Evolutionary conservation across 2,888 invertebrate species (phyloP).

Genomic region (Amphipyra tragopoginis): DNA sequence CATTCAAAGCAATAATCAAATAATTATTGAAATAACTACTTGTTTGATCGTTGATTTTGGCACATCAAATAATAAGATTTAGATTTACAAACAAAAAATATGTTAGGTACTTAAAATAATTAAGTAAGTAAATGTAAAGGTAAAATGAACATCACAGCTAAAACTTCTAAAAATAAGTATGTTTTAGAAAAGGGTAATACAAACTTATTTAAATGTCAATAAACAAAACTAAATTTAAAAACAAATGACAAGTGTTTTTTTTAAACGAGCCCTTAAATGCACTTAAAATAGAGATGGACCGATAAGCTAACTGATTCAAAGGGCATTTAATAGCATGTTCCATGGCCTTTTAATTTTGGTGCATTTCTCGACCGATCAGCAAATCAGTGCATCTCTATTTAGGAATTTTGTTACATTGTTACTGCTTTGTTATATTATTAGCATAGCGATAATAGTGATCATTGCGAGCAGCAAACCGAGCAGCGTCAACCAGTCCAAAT

Average conservation of each 20-base stretch:
- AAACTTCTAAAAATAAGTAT: conserved; percentile 41
- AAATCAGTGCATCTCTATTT: conserved; percentile 12
- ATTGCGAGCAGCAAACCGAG: conserved; percentile 94
- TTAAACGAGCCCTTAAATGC: conserved; percentile 36
- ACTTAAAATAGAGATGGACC: conserved; percentile 21
- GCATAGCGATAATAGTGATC: conserved; percentile 92
- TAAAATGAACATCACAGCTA: conserved; percentile 68
- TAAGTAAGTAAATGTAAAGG: conserved; percentile 43
- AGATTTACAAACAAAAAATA: conserved; percentile 42
- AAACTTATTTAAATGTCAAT: conserved; percentile 9
- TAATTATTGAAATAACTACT: conserved; percentile 7
- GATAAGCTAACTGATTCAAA: background rate
- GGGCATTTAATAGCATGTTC: no score
- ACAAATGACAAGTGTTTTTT: conserved; percentile 2
- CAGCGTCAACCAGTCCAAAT: conserved; percentile 93
- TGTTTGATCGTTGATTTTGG: conserved; percentile 54
- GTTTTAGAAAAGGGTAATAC: conserved; percentile 1
- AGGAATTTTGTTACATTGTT: conserved; percentile 41
- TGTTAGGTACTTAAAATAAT: conserved; percentile 40
- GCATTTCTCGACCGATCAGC: no score
- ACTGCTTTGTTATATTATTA: conserved; percentile 84
- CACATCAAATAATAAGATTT: conserved; percentile 37
- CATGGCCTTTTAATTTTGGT: no score
- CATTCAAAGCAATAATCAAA: conserved; percentile 30
- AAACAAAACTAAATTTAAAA: conserved; percentile 2